Evolutionary conservation across 30 jellyfish, hydroid and myxozoan genomes (phyloP), one percentile per base, ranked within the genome.

Genomic region (Sanderia malayensis): DNA sequence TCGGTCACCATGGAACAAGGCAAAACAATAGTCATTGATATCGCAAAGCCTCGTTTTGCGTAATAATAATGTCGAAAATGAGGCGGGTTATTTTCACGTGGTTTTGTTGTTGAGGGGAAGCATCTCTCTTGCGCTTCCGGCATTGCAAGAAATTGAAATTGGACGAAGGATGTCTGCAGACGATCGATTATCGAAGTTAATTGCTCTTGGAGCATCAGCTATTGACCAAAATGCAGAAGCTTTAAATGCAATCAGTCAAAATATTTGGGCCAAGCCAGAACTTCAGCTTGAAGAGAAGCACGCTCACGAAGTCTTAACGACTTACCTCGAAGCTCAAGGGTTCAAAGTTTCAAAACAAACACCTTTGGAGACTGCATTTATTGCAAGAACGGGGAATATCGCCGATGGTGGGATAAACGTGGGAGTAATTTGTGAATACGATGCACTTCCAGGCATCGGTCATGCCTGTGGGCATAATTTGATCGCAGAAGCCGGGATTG

Each of bases 391-490:
- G 44, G 95, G 95, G 27, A 49, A 58, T 23, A n/a, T n/a, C n/a
- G n/a, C n/a, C n/a, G 80, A 59, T 10, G 77, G 46, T 46, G 95
- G 95, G 9, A 57, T 76, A 31, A 75, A 76, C 33, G 86, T 85
- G 18, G 95, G 95, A 13, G 69, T 85, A 21, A 58, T 85, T 72
- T 74, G 90, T 70, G 95, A 85, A 32, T 85, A 85, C 58, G 95
- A 85, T 76, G 89, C 95, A 0, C 65, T 85, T n/a, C 95, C 95
- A 0, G 95, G 90, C 45, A 71, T 85, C 67, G 95, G 95, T 4
- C 95, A 85, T 69, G 95, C 88, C 52, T 85, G 95, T 61, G 95
- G 95, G 26, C 95, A 85, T 33, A 85, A 85, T 61, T 71, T 85
- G 75, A 85, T 85, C 45, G 95, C 95, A 26, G 95, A 85, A 31